Conservation (phyloP, 2,113 vertebrate species). For the Tricholaema leucomelas region DNA sequence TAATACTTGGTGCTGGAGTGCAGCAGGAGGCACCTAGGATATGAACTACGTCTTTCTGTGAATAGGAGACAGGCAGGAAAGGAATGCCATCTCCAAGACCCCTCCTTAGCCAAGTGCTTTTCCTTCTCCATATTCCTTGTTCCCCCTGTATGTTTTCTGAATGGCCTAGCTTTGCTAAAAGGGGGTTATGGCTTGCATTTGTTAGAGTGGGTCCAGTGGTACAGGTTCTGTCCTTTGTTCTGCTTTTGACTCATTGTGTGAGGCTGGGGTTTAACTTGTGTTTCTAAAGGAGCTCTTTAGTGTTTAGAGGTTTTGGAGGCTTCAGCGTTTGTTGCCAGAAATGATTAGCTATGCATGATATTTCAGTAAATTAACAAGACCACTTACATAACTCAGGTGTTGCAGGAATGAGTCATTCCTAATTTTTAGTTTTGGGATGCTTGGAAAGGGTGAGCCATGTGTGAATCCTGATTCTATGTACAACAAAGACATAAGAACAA, state of each 20-base stretch:
- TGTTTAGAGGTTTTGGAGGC: neutral
- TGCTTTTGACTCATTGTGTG: neutral
- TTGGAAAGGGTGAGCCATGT: neutral
- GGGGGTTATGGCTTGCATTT: neutral
- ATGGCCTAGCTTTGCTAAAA: neutral
- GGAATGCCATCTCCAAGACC: neutral
- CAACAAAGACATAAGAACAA: constrained; percentile 49
- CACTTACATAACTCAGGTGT: constrained; percentile 56
- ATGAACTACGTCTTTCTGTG: neutral
- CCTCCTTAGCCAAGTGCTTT: neutral
- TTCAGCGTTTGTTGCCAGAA: constrained; percentile 27
- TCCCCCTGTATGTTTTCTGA: neutral
- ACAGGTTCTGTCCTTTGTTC: neutral
- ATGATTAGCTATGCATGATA: constrained; percentile 34
- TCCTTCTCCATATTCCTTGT: neutral
- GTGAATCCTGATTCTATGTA: constrained; percentile 13
- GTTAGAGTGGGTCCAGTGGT: fast-evolving
- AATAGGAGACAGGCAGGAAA: neutral
- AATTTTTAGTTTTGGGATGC: constrained; percentile 46
- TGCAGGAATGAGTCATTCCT: constrained; percentile 46
- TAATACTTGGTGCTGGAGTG: constrained; percentile 38
- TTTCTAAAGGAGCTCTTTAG: neutral
- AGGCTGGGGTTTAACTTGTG: neutral
- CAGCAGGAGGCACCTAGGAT: constrained; percentile 26
- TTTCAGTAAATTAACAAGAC: constrained; percentile 53